A percentile compares a stretch with the other conserved stretches of the same genome.
phyloP scores from a whole-genome alignment of 2,113 vertebrate genomes.

The Poecile atricapillus region DNA sequence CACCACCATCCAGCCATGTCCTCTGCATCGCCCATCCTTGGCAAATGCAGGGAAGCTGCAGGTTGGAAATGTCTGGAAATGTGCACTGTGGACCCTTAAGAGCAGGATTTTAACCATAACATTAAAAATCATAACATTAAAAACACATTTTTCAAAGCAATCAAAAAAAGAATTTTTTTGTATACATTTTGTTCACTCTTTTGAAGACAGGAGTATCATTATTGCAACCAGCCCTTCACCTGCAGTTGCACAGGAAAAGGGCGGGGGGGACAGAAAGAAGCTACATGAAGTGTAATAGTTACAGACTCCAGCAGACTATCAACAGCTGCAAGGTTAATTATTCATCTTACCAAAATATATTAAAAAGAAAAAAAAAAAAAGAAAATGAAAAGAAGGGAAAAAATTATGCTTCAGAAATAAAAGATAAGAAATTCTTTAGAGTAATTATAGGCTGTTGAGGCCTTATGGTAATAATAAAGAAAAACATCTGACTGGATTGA shows the following conservation, averaged over 20 bases:
- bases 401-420: constrained; percentile 70
- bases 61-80: neutral
- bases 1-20: neutral
- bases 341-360: constrained; percentile 44
- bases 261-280: neutral
- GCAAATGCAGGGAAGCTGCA: neutral
- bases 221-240: neutral
- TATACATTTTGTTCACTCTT: neutral
- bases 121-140: neutral
- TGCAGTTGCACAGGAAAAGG: neutral
- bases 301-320: constrained; percentile 24
- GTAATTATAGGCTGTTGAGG: constrained; percentile 74
- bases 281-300: neutral
- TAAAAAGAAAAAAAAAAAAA: neutral
- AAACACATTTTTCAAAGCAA: constrained; percentile 17
- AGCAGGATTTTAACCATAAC: neutral
- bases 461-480: constrained; percentile 72
- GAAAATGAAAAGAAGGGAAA: neutral
- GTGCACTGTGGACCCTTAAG: neutral
- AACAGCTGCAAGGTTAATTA: constrained; percentile 73
- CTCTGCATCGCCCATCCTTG: fast-evolving
- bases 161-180: neutral
- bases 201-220: constrained; percentile 13
- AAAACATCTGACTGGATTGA: constrained; percentile 84
- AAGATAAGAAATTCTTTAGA: constrained; percentile 74